Percentiles rank a stretch among this genome's conserved stretches.
Evolutionary conservation across 2,797 vertebrate genomes (phyloP).

Genomic region (Carapus acus): DNA sequence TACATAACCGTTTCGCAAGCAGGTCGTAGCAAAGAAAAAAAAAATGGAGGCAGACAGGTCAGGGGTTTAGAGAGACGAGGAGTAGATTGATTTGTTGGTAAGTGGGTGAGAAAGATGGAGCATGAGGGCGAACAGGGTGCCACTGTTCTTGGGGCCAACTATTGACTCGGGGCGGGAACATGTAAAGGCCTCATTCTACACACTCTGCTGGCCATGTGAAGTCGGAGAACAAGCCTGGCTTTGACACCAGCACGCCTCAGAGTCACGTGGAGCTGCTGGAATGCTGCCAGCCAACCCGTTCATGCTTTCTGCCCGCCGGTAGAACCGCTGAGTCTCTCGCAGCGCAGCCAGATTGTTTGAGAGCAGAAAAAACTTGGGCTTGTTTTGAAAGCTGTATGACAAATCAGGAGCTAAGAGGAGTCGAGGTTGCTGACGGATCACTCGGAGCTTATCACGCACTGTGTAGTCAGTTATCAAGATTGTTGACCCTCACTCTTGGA

Average conservation of each 20-base stretch:
- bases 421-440: too few relatives aligned
- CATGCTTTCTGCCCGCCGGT: too few relatives aligned
- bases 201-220: constrained; percentile 39
- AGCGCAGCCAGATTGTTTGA: too few relatives aligned
- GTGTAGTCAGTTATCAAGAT: background rate
- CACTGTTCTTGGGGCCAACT: background rate
- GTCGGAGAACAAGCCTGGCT: constrained; percentile 38
- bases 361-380: too few relatives aligned
- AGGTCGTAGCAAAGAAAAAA: background rate
- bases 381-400: too few relatives aligned
- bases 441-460: background rate
- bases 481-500: constrained; percentile 27
- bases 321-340: too few relatives aligned
- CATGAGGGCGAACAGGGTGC: constrained; percentile 3
- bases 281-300: constrained; percentile 33
- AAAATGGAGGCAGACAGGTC: constrained; percentile 14
- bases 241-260: constrained; percentile 31
- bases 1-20: background rate
- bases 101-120: background rate
- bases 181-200: constrained; percentile 24
- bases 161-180: constrained; percentile 21
- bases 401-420: background rate
- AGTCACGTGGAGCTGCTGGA: constrained; percentile 53
- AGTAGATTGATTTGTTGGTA: background rate
- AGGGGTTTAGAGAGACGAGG: background rate